A percentile compares a stretch with the other conserved stretches of the same genome.
These are phyloP conservation scores for Grantiella picta DNA, from an alignment of 2,113 vertebrate species.

Conservation along the genomic window DNA sequence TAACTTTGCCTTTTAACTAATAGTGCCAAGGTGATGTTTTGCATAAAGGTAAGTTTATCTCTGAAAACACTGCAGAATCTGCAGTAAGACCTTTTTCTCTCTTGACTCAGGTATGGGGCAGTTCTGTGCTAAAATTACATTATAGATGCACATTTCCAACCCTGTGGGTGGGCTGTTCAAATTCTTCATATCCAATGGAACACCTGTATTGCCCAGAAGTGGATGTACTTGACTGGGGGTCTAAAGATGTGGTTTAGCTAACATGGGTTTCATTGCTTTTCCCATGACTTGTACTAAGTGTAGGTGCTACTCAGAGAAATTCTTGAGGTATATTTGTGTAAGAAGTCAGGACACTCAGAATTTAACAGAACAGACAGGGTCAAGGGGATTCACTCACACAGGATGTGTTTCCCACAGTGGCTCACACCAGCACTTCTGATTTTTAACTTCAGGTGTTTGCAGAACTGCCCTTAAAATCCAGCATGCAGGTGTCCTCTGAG, in stretches of 20 bases:
- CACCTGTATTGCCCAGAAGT: not conserved
- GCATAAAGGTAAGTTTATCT: not conserved
- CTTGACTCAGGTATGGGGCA: not conserved
- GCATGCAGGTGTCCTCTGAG: not conserved
- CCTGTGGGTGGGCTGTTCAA: not conserved
- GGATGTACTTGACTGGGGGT: not conserved
- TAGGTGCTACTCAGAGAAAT: not conserved
- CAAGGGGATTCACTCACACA: not conserved
- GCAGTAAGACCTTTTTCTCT: not conserved
- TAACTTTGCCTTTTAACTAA: not conserved
- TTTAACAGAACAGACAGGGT: not conserved
- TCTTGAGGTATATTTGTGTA: not conserved
- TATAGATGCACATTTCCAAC: not conserved
- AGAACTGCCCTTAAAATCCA: not conserved
- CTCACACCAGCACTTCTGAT: not conserved
- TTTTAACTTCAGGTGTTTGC: not conserved
- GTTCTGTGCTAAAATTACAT: not conserved
- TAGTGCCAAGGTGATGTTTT: not conserved
- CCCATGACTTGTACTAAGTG: rapidly evolving
- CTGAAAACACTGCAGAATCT: not conserved
- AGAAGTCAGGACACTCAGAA: not conserved
- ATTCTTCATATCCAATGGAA: not conserved
- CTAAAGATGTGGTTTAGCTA: not conserved
- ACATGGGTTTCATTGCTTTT: not conserved
- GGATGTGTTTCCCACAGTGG: not conserved